phyloP scores from a whole-genome alignment of 2,888 invertebrate genomes.

The Pristionchus exspectatus region DNA sequence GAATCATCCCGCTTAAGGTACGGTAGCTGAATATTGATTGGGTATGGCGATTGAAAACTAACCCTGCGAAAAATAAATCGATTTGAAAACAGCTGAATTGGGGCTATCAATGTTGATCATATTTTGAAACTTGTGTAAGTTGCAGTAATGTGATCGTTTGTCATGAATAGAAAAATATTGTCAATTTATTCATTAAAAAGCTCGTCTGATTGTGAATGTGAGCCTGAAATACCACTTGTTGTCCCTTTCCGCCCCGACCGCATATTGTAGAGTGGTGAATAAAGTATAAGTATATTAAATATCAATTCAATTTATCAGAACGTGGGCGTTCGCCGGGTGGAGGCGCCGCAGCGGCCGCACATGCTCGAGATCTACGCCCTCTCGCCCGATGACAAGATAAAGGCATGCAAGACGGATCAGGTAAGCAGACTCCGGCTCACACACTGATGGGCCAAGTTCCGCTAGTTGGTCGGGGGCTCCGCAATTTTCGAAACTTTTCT shows the following conservation, averaged over 20 bases:
- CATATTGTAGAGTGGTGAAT: too few species aligned
- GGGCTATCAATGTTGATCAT: not conserved
- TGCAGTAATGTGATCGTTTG: too few species aligned
- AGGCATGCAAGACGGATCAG: slow-evolving; percentile 70
- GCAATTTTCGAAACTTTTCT: too few species aligned
- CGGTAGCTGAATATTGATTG: not conserved
- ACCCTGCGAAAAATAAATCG: too few species aligned
- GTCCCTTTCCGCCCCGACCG: too few species aligned
- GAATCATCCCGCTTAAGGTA: slow-evolving; percentile 65
- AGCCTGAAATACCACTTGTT: too few species aligned
- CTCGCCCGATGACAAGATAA: slow-evolving; percentile 65
- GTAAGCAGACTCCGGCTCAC: not conserved
- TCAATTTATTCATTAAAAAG: not conserved
- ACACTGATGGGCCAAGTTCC: too few species aligned
- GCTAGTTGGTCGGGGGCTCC: too few species aligned
- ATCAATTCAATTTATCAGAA: slow-evolving; percentile 49
- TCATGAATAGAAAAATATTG: not conserved
- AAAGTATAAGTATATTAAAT: too few species aligned
- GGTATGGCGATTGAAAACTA: not conserved
- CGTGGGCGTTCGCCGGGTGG: slow-evolving; percentile 67
- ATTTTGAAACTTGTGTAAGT: too few species aligned
- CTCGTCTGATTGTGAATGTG: too few species aligned
- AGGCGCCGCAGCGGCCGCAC: slow-evolving; percentile 62
- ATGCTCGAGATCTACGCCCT: slow-evolving; percentile 72
- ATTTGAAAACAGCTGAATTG: not conserved